Percentiles rank a stretch among this genome's conserved stretches.
Evolutionary conservation across 2,888 invertebrate species (phyloP).

Genomic region (Zonitis immaculata): DNA sequence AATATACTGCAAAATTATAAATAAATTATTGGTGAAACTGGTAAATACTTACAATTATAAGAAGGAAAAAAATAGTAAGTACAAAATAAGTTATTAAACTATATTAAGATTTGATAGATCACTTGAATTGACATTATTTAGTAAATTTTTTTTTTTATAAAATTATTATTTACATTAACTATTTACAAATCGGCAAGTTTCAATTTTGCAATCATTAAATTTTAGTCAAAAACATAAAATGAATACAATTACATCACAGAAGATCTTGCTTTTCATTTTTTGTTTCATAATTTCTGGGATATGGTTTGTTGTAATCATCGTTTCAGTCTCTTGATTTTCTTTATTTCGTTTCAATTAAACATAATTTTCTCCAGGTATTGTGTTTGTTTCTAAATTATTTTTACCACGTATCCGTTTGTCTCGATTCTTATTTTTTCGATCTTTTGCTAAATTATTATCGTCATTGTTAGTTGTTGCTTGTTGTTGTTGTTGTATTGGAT

Average conservation of each 20-base stretch:
- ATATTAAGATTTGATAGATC: constrained; percentile 1
- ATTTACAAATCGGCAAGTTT: constrained; percentile 17
- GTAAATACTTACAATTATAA: constrained; percentile 6
- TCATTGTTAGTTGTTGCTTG: constrained; percentile 3
- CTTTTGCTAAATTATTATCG: constrained; percentile 22
- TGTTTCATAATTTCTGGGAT: background rate
- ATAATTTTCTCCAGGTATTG: constrained; percentile 30
- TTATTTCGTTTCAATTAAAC: constrained; percentile 18
- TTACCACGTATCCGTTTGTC: constrained; percentile 24
- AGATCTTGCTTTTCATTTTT: background rate
- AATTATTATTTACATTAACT: constrained; percentile 4
- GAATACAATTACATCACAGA: background rate
- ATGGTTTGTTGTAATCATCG: background rate
- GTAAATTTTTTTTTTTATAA: constrained; percentile 6
- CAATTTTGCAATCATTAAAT: background rate
- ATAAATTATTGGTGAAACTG: no score
- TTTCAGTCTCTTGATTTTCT: background rate
- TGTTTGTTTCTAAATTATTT: constrained; percentile 20
- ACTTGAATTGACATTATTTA: constrained; percentile 12
- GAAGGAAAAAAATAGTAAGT: constrained; percentile 15
- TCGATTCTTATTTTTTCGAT: constrained; percentile 22
- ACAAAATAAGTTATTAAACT: constrained; percentile 22
- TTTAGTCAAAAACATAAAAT: no score
- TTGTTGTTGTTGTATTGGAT: constrained; percentile 39
- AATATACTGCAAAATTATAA: background rate